phyloP scores from a whole-genome alignment of 1,140 invertebrate species.

The Hylyphantes graminicola region DNA sequence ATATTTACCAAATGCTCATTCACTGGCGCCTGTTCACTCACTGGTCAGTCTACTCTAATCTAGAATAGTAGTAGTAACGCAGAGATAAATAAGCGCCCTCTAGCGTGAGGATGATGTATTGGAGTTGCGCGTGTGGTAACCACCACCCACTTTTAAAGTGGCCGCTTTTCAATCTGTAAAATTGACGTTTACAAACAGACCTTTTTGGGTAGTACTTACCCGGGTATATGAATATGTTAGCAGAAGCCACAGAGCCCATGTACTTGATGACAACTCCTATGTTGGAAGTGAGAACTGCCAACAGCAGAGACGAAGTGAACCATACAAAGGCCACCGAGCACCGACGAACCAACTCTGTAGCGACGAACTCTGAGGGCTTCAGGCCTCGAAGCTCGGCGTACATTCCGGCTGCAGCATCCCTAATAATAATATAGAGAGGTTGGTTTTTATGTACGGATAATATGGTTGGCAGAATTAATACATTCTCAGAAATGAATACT shows the following conservation, averaged over 20 bases:
- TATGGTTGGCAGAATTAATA: too few relatives aligned
- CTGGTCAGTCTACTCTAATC: too few relatives aligned
- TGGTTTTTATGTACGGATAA: too few relatives aligned
- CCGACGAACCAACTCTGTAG: constrained; percentile 9
- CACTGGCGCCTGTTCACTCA: too few relatives aligned
- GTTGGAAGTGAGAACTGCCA: constrained; percentile 75
- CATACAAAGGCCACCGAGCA: constrained; percentile 71
- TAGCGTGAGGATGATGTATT: too few relatives aligned
- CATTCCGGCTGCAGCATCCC: constrained; percentile 45
- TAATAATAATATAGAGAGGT: not conserved
- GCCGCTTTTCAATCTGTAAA: not conserved
- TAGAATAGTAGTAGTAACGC: too few relatives aligned
- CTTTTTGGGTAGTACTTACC: constrained; percentile 66
- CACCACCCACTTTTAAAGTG: not conserved
- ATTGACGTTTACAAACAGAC: not conserved
- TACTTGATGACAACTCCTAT: constrained; percentile 76
- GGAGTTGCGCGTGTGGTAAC: too few relatives aligned
- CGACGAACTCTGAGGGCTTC: constrained; percentile 9
- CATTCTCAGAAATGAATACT: too few relatives aligned
- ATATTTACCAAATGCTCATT: too few relatives aligned
- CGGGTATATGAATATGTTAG: constrained; percentile 78
- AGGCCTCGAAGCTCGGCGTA: constrained; percentile 45
- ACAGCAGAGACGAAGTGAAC: constrained; percentile 72
- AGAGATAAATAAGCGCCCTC: too few relatives aligned
- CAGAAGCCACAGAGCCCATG: constrained; percentile 75